phyloP scores from a whole-genome alignment of 2,797 vertebrate species.

The Lycodopsis pacificus region DNA sequence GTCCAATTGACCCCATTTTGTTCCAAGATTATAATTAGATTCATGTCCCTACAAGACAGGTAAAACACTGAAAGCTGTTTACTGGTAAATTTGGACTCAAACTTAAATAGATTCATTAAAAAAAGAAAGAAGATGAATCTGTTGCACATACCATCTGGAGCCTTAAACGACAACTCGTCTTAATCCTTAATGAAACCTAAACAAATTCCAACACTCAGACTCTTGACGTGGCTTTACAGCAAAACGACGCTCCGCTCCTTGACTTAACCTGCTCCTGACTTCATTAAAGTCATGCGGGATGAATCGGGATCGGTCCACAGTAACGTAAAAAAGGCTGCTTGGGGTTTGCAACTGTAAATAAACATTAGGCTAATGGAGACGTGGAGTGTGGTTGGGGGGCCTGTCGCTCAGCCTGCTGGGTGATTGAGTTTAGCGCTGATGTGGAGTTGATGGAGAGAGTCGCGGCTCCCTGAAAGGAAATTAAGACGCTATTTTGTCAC shows the following conservation, averaged over 20 bases:
- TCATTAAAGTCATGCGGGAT: slow-evolving; percentile 45
- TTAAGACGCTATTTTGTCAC: slow-evolving; percentile 66
- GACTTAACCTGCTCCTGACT: slow-evolving; percentile 39
- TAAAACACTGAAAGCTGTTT: neutral
- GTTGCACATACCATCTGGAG: slow-evolving; percentile 24
- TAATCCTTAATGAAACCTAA: slow-evolving; percentile 49
- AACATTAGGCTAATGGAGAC: slow-evolving; percentile 68
- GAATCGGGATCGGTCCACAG: slow-evolving; percentile 39
- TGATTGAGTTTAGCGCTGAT: slow-evolving; percentile 71
- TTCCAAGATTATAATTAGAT: too few species aligned
- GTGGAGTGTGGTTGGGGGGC: slow-evolving; percentile 20
- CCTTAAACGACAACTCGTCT: slow-evolving; percentile 23
- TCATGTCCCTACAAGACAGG: too few species aligned
- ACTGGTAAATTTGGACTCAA: neutral
- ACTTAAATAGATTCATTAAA: neutral
- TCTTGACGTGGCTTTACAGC: slow-evolving; percentile 27
- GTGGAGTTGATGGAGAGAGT: slow-evolving; percentile 56
- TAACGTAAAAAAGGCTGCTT: slow-evolving; percentile 28
- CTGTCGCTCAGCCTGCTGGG: slow-evolving; percentile 55
- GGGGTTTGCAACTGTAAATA: slow-evolving; percentile 53
- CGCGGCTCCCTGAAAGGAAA: slow-evolving; percentile 59
- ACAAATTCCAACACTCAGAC: slow-evolving; percentile 37
- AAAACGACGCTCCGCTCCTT: slow-evolving; percentile 35
- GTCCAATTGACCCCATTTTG: too few species aligned
- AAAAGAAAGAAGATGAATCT: neutral